Evolutionary conservation across 2,888 invertebrate species (phyloP).

Genomic region (Tachystola acroxantha): DNA sequence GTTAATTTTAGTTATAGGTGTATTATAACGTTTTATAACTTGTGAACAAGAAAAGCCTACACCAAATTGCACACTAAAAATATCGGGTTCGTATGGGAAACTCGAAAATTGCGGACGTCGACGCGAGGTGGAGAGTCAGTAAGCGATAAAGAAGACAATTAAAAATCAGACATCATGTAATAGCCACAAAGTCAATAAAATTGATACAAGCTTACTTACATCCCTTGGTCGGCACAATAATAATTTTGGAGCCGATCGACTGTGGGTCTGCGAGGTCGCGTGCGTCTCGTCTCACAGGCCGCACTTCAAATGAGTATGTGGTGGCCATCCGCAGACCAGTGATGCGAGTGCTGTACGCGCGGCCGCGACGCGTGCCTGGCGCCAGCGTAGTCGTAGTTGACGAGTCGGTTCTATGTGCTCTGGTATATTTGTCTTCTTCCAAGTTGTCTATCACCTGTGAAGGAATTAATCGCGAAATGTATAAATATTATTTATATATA

Average conservation of each 20-base stretch:
- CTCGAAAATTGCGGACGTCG: no score
- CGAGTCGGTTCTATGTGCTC: constrained; percentile 18
- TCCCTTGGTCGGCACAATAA: constrained; percentile 89
- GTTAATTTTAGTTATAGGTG: no score
- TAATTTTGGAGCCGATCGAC: constrained; percentile 81
- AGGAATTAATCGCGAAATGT: no score
- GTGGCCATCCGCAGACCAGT: constrained; percentile 89
- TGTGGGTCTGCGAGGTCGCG: constrained; percentile 72
- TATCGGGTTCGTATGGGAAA: no score
- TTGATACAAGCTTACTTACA: constrained; percentile 82
- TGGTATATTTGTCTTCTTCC: constrained; percentile 41
- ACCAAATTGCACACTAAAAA: no score
- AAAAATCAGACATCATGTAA: no score
- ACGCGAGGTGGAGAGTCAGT: no score
- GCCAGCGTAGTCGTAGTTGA: constrained; percentile 32
- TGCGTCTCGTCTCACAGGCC: constrained; percentile 75
- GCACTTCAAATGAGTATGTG: constrained; percentile 88
- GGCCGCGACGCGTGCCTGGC: constrained; percentile 36
- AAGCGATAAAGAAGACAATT: no score
- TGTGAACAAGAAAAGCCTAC: no score
- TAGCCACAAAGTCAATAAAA: no score
- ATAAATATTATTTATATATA: no score
- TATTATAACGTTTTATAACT: no score
- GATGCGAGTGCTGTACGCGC: constrained; percentile 78
- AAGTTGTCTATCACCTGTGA: constrained; percentile 56